Conservation (phyloP, 2,113 vertebrate genomes). For the Mesembrinibis cayennensis region DNA sequence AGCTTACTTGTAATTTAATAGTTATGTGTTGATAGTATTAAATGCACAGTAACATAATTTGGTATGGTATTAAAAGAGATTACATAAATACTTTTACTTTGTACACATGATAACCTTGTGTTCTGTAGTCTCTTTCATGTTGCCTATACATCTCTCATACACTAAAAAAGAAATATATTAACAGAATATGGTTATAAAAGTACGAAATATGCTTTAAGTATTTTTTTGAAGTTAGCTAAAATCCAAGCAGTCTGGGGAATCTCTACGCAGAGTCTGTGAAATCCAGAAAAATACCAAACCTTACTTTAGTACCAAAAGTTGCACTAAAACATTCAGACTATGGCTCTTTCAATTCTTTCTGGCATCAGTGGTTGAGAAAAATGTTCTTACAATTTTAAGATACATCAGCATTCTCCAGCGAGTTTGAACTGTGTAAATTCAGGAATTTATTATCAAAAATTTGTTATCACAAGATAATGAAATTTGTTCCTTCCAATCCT, state of each 20-base stretch:
- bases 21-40: accelerated
- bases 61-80: background rate
- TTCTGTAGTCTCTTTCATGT: background rate
- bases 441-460: background rate
- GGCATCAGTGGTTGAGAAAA: background rate
- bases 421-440: background rate
- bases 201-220: background rate
- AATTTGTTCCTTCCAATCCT: background rate
- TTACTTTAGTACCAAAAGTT: background rate
- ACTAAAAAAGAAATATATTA: background rate
- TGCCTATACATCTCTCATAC: background rate
- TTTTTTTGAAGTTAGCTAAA: background rate
- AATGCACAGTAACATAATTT: background rate
- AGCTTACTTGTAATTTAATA: background rate
- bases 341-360: background rate
- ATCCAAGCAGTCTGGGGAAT: background rate
- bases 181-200: background rate
- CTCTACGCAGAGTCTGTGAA: background rate
- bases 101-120: background rate
- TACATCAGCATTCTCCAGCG: background rate
- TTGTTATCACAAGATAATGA: background rate
- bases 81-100: background rate
- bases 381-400: background rate
- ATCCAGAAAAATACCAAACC: background rate
- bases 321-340: background rate